Conservation (phyloP, 2,797 vertebrate genomes). For the Hypotaenidia okinawae region DNA sequence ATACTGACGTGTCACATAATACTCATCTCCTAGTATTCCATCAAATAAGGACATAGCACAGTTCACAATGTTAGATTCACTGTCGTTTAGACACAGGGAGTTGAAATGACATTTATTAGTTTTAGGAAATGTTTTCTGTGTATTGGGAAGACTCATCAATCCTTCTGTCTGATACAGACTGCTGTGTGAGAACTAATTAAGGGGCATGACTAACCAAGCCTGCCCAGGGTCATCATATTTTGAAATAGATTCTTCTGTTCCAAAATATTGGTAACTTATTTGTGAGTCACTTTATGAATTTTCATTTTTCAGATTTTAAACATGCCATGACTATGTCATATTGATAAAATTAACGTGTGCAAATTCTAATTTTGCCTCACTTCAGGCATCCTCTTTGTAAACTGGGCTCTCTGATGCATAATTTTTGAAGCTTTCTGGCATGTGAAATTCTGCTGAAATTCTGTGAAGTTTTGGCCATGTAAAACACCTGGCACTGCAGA, state of each 20-base stretch:
- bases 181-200: background rate
- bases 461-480: background rate
- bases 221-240: background rate
- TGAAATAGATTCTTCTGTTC: background rate
- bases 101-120: background rate
- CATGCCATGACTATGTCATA: background rate
- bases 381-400: background rate
- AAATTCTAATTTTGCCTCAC: background rate
- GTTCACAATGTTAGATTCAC: background rate
- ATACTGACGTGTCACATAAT: background rate
- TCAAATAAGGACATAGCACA: background rate
- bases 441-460: background rate
- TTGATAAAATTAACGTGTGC: background rate
- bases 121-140: background rate
- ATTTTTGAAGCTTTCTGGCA: background rate
- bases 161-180: background rate
- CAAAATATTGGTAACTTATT: background rate
- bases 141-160: background rate
- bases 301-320: background rate
- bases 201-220: background rate
- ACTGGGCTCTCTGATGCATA: background rate
- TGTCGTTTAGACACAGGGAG: background rate
- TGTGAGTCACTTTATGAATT: background rate
- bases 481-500: background rate
- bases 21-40: background rate